These are phyloP conservation scores for Coluber constrictor DNA, from an alignment of 2,797 vertebrate species.

Conservation along the genomic window DNA sequence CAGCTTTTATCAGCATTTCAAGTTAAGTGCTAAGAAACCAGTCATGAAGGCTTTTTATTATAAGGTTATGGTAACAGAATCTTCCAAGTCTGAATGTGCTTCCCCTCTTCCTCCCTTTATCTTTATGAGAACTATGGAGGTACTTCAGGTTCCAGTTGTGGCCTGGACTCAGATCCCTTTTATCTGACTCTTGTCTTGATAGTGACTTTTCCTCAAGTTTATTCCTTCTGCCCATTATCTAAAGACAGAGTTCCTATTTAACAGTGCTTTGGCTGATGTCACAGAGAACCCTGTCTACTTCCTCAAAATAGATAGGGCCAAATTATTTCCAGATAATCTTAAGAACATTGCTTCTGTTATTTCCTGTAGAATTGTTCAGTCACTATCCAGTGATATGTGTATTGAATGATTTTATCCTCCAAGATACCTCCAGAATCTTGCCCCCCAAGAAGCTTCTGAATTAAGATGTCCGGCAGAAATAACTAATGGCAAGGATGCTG, in stretches of 20 bases:
- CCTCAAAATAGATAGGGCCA: not conserved
- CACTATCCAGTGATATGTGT: not conserved
- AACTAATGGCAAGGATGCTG: not conserved
- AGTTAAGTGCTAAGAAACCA: not conserved
- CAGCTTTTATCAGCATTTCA: not conserved
- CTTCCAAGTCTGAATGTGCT: not conserved
- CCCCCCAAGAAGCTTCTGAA: not conserved
- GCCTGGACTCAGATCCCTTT: not conserved
- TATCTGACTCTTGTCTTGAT: not conserved
- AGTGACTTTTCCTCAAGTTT: not conserved
- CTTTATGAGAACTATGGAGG: not conserved
- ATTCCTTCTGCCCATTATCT: not conserved
- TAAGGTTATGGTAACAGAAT: not conserved
- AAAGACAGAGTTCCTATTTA: not conserved
- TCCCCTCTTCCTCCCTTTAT: not conserved
- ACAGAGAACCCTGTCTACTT: not conserved
- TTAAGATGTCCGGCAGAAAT: not conserved
- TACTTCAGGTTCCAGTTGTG: not conserved
- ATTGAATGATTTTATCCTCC: not conserved
- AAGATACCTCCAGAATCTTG: not conserved
- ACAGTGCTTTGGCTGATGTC: not conserved
- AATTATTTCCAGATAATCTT: not conserved
- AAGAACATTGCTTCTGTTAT: not conserved
- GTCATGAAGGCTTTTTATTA: not conserved
- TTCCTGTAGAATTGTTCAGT: not conserved